Evolutionary conservation across 1,140 invertebrate genomes (phyloP), one percentile per base, ranked within the genome.

Genomic region (Drosophila auraria): DNA sequence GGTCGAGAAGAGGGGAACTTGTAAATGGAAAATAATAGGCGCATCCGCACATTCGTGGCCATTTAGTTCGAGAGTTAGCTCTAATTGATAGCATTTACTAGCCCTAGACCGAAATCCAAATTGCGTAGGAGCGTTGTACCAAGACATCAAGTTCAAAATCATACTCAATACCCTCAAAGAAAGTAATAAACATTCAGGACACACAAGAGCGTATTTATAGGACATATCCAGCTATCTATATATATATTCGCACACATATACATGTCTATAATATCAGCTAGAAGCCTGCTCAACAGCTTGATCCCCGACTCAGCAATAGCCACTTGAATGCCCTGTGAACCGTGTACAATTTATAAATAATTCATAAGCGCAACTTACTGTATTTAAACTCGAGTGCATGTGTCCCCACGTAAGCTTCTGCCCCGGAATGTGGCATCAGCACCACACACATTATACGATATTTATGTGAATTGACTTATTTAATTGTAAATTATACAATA

Each of bases 381-480:
- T 17, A 69, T 23, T 53, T 45, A 27, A 40, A 68, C 62, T 69
- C 45, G 42, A 73, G 47, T 71, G 36, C 50, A 8, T 61, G 56
- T 44, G n/a, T n/a, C n/a, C n/a, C 36, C 51, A 58, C 15, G 53
- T 23, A 62, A 79, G 80, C 80, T 78, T 74, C 49, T 59, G 63
- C 33, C 9, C 33, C 33, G 9, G 23, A 71, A 54, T 42, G 49
- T 66, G 51, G 50, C 70, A 30, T 30, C 27, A 47, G 33, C 33
- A 15, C 30, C 53, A 36, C 36, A 56, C 75, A 62, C 54, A 36
- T 12, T 70, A 60, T 50, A 80, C 38, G 45, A 83, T 74, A 87
- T 83, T 66, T 68, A 78, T 77, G 83, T 82, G 83, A 87, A 83
- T 87, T 80, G 72, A 83, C 74, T 74, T 70, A 87, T 80, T 83